Percentiles rank a stretch among this genome's conserved stretches.
phyloP scores from a whole-genome alignment of 2,888 invertebrate species.

The Helicoverpa assulta region DNA sequence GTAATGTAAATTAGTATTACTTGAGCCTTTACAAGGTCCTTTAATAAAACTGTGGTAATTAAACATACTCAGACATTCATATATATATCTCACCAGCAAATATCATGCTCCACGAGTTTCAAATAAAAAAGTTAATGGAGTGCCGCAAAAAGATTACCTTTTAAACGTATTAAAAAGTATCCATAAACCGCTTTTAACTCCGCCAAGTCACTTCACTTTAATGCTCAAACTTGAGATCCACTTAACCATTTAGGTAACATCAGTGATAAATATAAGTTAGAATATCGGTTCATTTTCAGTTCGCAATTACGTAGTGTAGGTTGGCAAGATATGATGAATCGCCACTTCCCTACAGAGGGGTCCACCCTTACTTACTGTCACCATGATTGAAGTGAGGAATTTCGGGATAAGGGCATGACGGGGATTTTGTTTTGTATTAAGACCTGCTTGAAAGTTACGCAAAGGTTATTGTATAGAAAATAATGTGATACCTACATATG shows the following conservation, averaged over 20 bases:
- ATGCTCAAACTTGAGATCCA: constrained; percentile 36
- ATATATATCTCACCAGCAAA: neutral
- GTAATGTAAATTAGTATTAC: too few relatives aligned
- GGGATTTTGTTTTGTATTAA: constrained; percentile 24
- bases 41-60: neutral
- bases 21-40: too few relatives aligned
- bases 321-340: constrained; percentile 65
- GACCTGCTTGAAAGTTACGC: neutral
- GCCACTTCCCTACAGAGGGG: constrained; percentile 61
- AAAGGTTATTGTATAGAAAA: neutral
- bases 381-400: constrained; percentile 34
- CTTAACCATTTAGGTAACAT: constrained; percentile 47
- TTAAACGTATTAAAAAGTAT: constrained; percentile 27
- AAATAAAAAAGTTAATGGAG: constrained; percentile 31
- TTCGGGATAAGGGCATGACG: constrained; percentile 38
- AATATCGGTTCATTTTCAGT: constrained; percentile 58
- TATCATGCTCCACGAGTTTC: neutral
- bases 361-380: constrained; percentile 46
- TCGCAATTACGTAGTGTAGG: constrained; percentile 63
- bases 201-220: constrained; percentile 44
- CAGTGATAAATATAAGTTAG: constrained; percentile 53
- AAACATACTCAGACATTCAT: neutral
- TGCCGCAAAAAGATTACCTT: constrained; percentile 32
- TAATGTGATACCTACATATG: neutral
- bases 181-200: constrained; percentile 32